These are phyloP conservation scores for Rotaria macrura DNA, from an alignment of 2,888 invertebrate genomes.

Conservation along the genomic window DNA sequence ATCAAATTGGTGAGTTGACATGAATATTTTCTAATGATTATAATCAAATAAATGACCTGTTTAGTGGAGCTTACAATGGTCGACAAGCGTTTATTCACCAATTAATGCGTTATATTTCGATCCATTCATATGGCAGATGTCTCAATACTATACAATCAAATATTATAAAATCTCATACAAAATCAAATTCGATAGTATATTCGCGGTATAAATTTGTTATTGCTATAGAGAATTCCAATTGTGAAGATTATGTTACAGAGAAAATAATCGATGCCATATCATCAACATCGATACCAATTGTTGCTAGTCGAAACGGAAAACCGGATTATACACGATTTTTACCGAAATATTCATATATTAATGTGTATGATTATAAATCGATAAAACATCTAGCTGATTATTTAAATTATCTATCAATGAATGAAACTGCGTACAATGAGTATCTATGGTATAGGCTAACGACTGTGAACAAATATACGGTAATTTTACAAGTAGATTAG, in stretches of 20 bases:
- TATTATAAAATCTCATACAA: neutral
- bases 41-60: neutral
- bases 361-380: conserved; percentile 31
- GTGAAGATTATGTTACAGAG: conserved; percentile 34
- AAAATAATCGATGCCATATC: conserved; percentile 30
- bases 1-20: conserved; percentile 21
- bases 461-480: neutral
- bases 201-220: conserved; percentile 32
- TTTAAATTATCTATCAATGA: conserved; percentile 9
- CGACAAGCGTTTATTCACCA: conserved; percentile 20
- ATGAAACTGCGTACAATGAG: neutral
- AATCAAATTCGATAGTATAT: conserved; percentile 26
- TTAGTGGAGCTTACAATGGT: conserved; percentile 20
- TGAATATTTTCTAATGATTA: neutral
- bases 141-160: conserved; percentile 23
- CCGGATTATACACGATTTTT: conserved; percentile 30
- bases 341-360: conserved; percentile 29
- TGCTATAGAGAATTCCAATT: conserved; percentile 33
- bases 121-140: conserved; percentile 30
- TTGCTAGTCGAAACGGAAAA: conserved; percentile 25
- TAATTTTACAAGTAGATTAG: neutral
- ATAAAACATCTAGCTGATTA: conserved; percentile 25
- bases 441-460: neutral
- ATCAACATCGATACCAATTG: conserved; percentile 30
- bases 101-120: conserved; percentile 25